Evolutionary conservation across 2,113 vertebrate species (phyloP).

Genomic region (Hymenochirus boettgeri): DNA sequence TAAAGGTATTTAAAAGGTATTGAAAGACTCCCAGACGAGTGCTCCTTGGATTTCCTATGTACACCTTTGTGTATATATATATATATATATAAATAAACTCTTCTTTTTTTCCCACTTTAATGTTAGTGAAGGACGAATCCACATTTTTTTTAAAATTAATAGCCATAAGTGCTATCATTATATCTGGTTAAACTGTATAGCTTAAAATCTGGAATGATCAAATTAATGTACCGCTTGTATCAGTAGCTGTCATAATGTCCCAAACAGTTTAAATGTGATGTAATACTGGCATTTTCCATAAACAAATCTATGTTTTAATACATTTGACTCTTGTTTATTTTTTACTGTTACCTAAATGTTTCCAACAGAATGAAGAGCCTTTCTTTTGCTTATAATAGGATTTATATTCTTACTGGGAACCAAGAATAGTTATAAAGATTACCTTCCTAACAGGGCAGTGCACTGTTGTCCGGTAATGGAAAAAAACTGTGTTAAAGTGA

Average conservation of each 20-base stretch:
- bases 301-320: constrained; percentile 36
- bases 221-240: constrained; percentile 26
- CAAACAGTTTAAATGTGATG: constrained; percentile 30
- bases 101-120: constrained; percentile 4
- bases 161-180: constrained; percentile 4
- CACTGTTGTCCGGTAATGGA: too few relatives aligned
- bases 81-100: neutral
- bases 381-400: too few relatives aligned
- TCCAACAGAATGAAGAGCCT: too few relatives aligned
- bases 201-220: constrained; percentile 24
- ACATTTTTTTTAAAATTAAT: neutral
- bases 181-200: constrained; percentile 29
- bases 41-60: too few relatives aligned
- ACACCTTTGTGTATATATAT: too few relatives aligned
- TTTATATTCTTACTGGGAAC: too few relatives aligned
- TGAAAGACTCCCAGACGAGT: too few relatives aligned
- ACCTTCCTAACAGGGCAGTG: too few relatives aligned
- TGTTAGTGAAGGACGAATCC: constrained; percentile 1
- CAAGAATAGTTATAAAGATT: too few relatives aligned
- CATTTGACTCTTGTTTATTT: constrained; percentile 10
- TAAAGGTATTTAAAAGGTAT: too few relatives aligned
- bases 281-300: constrained; percentile 41
- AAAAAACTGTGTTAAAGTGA: too few relatives aligned
- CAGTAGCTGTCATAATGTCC: constrained; percentile 35
- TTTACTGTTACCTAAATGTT: too few relatives aligned